Conservation (phyloP, 1,140 invertebrate genomes). For the Drusus annulatus region DNA sequence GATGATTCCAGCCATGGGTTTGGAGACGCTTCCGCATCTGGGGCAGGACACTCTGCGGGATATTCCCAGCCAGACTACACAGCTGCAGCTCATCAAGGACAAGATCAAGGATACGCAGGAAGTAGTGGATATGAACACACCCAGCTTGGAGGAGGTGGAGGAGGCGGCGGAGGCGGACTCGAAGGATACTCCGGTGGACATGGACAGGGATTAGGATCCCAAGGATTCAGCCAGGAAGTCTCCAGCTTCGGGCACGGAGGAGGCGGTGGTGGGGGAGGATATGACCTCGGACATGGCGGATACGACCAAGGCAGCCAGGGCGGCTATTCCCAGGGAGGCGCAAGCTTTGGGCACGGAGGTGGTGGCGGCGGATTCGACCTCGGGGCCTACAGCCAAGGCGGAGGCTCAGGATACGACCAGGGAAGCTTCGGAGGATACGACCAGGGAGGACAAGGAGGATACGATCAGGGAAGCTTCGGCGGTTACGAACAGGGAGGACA, state of each 20-base stretch:
- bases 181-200: slow-evolving; percentile 3
- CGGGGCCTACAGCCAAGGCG: slow-evolving; percentile 57
- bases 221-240: slow-evolving; percentile 1
- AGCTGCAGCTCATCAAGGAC: background rate
- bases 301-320: slow-evolving; percentile 5
- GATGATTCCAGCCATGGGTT: slow-evolving; percentile 25
- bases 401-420: slow-evolving; percentile 60
- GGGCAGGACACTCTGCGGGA: background rate
- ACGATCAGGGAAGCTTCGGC: no score
- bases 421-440: slow-evolving; percentile 60
- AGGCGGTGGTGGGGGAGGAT: slow-evolving; percentile 39
- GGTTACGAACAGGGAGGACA: no score
- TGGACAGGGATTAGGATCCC: background rate
- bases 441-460: slow-evolving; percentile 47
- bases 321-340: background rate
- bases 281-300: slow-evolving; percentile 49
- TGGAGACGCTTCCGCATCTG: background rate
- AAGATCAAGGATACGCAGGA: slow-evolving; percentile 19
- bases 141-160: slow-evolving; percentile 4
- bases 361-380: slow-evolving; percentile 56
- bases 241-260: background rate
- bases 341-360: slow-evolving; percentile 59
- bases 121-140: background rate
- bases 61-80: slow-evolving; percentile 8
- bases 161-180: no score